Conservation (phyloP, 2,113 vertebrate genomes). For the Lonchura striata region DNA sequence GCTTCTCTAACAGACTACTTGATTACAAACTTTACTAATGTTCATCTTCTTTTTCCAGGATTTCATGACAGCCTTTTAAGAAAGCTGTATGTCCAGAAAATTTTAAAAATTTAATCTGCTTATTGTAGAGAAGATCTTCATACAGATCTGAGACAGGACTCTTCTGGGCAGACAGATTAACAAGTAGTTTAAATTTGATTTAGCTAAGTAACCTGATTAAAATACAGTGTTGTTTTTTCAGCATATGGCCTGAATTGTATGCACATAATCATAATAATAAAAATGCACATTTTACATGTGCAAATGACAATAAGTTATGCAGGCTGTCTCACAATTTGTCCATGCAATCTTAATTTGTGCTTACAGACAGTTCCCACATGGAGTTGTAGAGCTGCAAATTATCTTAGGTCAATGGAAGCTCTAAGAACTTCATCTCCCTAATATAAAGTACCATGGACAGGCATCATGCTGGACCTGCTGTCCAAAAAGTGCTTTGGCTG, state of each 20-base stretch:
- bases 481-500: background rate
- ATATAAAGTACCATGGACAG: background rate
- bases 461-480: background rate
- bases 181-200: background rate
- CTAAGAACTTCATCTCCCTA: background rate
- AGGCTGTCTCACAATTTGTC: background rate
- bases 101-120: background rate
- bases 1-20: background rate
- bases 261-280: background rate
- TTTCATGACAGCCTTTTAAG: background rate
- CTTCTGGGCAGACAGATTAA: background rate
- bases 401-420: background rate
- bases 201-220: background rate
- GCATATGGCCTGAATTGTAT: background rate
- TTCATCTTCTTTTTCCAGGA: background rate
- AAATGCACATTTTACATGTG: background rate
- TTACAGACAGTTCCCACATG: background rate
- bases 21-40: background rate
- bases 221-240: background rate
- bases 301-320: constrained; percentile 32
- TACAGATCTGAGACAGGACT: background rate
- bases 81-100: background rate
- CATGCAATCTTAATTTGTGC: background rate
- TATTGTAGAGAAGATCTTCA: background rate
- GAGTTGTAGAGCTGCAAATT: background rate